These are phyloP conservation scores for Dasypus novemcinctus DNA, from an alignment of 2,113 vertebrate species.

Conservation along the genomic window DNA sequence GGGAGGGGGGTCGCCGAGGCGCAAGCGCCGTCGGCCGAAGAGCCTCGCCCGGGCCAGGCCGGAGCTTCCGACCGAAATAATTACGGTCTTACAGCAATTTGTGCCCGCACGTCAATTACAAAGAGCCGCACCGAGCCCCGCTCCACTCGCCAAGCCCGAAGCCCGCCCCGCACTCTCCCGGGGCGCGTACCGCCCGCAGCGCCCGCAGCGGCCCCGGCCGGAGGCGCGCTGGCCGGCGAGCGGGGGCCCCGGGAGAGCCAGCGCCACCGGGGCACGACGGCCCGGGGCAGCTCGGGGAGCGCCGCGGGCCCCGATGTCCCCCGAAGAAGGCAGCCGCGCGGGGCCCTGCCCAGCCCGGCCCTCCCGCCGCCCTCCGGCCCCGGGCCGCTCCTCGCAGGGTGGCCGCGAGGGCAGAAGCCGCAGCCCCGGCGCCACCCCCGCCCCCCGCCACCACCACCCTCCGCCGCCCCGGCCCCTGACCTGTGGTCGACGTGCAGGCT, in stretches of 20 bases:
- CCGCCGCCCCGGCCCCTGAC: conserved; percentile 83
- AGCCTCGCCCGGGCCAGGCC: background rate
- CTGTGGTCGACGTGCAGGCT: conserved; percentile 96
- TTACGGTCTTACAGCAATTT: conserved; percentile 70
- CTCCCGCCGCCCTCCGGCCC: background rate
- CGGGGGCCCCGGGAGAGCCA: background rate
- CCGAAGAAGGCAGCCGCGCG: background rate
- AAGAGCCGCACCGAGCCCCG: background rate
- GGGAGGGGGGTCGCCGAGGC: too few species aligned
- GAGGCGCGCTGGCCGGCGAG: background rate
- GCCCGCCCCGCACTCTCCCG: conserved; percentile 54
- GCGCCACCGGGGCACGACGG: background rate
- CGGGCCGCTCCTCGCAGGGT: too few species aligned
- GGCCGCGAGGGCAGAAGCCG: too few species aligned
- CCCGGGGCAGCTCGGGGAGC: background rate
- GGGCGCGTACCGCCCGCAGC: conserved; percentile 57
- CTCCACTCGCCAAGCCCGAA: conserved; percentile 41
- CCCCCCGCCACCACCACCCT: background rate
- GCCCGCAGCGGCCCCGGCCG: background rate
- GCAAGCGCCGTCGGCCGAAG: background rate
- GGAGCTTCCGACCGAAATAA: conserved; percentile 64
- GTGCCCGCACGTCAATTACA: conserved; percentile 65
- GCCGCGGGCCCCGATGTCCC: background rate
- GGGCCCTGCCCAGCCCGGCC: background rate
- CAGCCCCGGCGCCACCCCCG: background rate